These are phyloP conservation scores for Tetragonula clypearis DNA, from an alignment of 1,140 invertebrate species.

Conservation along the genomic window DNA sequence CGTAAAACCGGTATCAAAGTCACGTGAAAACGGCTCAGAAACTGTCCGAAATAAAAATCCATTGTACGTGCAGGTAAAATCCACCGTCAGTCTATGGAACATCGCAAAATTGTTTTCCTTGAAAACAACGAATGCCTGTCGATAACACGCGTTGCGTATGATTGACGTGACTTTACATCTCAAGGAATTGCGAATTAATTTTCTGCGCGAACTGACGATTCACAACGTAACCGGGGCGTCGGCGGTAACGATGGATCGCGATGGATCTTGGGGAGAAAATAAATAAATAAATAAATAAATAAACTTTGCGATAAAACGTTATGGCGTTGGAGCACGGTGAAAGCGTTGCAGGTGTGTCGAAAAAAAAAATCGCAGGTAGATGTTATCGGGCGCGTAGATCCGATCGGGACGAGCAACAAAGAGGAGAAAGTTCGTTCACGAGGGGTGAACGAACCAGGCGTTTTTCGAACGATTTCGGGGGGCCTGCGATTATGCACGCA, in stretches of 20 bases:
- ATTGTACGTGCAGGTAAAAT: too few relatives aligned
- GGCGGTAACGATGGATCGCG: not conserved
- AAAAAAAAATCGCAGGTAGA: constrained; percentile 36
- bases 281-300: not conserved
- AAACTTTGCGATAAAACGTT: not conserved
- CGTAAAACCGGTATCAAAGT: too few relatives aligned
- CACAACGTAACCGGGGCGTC: too few relatives aligned
- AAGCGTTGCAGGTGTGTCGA: constrained; percentile 29
- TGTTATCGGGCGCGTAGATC: constrained; percentile 46
- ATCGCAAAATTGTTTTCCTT: too few relatives aligned
- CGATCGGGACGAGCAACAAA: constrained; percentile 46
- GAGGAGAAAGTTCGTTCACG: constrained; percentile 52
- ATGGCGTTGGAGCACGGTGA: not conserved
- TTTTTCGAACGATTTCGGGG: constrained; percentile 45
- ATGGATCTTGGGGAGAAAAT: not conserved
- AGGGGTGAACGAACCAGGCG: constrained; percentile 54
- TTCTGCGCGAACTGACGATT: too few relatives aligned
- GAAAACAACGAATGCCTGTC: too few relatives aligned
- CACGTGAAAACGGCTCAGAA: too few relatives aligned
- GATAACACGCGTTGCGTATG: too few relatives aligned
- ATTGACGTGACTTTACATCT: too few relatives aligned
- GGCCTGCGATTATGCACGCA: constrained; percentile 56
- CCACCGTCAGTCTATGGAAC: too few relatives aligned
- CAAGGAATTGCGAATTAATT: too few relatives aligned
- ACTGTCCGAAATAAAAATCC: too few relatives aligned